These are phyloP conservation scores for Thaumatotibia leucotreta DNA, from an alignment of 1,140 invertebrate genomes.

Conservation along the genomic window DNA sequence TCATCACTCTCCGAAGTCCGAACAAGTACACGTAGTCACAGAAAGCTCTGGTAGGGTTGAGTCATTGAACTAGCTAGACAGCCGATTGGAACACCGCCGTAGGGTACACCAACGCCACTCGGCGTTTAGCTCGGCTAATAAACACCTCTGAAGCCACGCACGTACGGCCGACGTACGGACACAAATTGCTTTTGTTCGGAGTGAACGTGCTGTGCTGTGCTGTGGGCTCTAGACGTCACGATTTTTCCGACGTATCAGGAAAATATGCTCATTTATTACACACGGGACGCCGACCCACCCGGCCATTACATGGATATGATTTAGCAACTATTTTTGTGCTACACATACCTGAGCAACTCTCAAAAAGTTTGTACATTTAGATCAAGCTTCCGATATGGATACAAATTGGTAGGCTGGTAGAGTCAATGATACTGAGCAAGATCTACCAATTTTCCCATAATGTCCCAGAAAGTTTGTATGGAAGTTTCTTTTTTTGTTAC, in stretches of 20 bases:
- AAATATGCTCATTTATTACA: neutral
- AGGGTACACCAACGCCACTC: neutral
- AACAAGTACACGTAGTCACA: neutral
- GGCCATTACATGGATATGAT: no score
- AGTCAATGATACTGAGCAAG: no score
- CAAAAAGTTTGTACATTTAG: no score
- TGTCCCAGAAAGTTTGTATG: no score
- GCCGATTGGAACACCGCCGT: neutral
- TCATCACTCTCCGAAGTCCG: no score
- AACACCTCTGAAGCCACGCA: constrained; percentile 64
- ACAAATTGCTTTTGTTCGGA: constrained; percentile 71
- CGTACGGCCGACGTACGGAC: constrained; percentile 66
- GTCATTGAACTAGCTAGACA: neutral
- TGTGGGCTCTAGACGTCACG: neutral
- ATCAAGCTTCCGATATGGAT: no score
- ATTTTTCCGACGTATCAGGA: neutral
- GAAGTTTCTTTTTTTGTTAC: no score
- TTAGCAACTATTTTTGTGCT: constrained; percentile 48
- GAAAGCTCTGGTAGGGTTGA: neutral
- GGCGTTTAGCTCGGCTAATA: constrained; percentile 42
- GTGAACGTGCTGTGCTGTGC: constrained; percentile 54
- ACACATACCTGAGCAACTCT: no score
- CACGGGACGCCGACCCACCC: constrained; percentile 12
- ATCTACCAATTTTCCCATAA: no score
- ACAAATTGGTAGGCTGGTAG: no score